Evolutionary conservation across 2,113 vertebrate genomes (phyloP).

Genomic region (Tenrec ecaudatus): DNA sequence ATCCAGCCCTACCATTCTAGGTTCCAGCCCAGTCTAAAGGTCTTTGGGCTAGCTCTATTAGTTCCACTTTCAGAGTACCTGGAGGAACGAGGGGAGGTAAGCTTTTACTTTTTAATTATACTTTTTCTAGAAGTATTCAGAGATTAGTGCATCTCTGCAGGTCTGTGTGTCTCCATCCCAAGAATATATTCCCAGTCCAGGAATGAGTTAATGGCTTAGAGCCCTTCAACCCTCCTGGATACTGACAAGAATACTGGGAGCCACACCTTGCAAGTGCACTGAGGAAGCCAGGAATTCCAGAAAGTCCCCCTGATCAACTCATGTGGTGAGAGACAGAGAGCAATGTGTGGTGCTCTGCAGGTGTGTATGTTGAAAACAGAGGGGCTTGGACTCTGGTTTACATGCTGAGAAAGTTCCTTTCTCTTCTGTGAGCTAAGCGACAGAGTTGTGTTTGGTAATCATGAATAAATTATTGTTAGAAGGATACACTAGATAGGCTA

Average conservation of each 20-base stretch:
- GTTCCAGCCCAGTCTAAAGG: conserved; percentile 21
- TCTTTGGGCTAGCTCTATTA: neutral
- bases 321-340: conserved; percentile 18
- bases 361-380: neutral
- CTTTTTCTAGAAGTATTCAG: neutral
- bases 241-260: neutral
- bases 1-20: neutral
- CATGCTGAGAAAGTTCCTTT: no score
- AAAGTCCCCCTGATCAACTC: neutral
- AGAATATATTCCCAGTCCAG: neutral
- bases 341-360: neutral
- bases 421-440: neutral
- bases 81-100: neutral
- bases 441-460: neutral
- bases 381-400: neutral
- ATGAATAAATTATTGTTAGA: neutral
- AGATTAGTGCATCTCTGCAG: neutral
- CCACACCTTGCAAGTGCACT: neutral
- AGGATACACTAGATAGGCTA: neutral
- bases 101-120: neutral
- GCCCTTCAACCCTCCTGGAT: neutral
- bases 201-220: neutral
- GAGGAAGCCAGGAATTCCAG: neutral
- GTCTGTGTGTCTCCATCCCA: no score
- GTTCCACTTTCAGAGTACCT: conserved; percentile 14